Evolutionary conservation across 2,113 vertebrate species (phyloP).

Genomic region (Monarcha castaneiventris): DNA sequence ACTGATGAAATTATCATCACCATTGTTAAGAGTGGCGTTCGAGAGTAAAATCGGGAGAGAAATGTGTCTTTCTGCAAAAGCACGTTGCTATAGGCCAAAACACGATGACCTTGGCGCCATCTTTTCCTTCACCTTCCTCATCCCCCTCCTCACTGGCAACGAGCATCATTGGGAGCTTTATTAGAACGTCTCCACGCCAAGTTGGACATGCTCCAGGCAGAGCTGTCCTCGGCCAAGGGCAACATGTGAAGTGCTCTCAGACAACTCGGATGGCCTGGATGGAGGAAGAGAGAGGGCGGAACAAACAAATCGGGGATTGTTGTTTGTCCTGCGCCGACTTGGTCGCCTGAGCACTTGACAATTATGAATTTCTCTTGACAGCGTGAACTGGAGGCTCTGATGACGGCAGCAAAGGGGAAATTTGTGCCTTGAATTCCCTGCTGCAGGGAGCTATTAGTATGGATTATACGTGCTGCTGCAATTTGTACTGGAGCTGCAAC

Average conservation of each 20-base stretch:
- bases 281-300: conserved; percentile 1
- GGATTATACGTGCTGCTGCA: not conserved
- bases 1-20: conserved; percentile 65
- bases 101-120: conserved; percentile 50
- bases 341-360: not conserved
- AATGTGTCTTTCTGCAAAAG: conserved; percentile 7
- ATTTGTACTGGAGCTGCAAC: not conserved
- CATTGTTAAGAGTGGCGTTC: conserved; percentile 35
- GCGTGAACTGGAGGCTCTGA: not conserved
- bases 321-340: not conserved
- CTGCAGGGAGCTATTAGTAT: not conserved
- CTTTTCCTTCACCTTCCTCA: conserved; percentile 59
- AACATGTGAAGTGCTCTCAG: conserved; percentile 62
- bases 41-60: conserved; percentile 8
- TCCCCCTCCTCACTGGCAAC: conserved; percentile 65
- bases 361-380: not conserved
- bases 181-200: conserved; percentile 65
- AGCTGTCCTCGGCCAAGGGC: conserved; percentile 71
- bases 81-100: not conserved
- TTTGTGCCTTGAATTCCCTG: not conserved
- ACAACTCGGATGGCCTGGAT: conserved; percentile 52
- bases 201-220: conserved; percentile 68
- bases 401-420: not conserved
- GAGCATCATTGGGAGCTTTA: conserved; percentile 64
- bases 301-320: conserved; percentile 16